phyloP scores from a whole-genome alignment of 1,140 invertebrate genomes.

The Agrypnia vestita region DNA sequence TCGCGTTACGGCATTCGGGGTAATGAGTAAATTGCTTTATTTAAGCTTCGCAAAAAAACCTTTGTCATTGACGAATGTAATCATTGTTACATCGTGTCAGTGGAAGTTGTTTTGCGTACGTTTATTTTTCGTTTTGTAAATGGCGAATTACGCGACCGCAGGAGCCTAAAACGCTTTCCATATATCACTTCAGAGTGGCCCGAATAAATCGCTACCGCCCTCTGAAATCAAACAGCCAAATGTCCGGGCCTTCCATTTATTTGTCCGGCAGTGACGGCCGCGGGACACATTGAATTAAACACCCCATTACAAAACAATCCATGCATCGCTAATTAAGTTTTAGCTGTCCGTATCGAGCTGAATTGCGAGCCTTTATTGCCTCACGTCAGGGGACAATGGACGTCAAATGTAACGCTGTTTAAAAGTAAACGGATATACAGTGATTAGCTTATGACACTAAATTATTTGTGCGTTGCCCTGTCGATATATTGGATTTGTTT shows the following conservation, averaged over 20 bases:
- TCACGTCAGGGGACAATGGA: conserved; percentile 12
- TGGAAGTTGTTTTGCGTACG: not conserved
- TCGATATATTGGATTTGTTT: too few relatives aligned
- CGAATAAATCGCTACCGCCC: conserved; percentile 34
- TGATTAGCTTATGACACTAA: too few relatives aligned
- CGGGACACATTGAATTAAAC: conserved; percentile 56
- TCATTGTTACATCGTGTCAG: not conserved
- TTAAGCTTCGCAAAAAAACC: too few relatives aligned
- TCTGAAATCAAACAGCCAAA: conserved; percentile 45
- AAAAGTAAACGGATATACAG: too few relatives aligned
- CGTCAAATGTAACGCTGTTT: conserved; percentile 15
- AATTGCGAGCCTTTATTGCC: conserved; percentile 38
- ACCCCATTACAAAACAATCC: conserved; percentile 58
- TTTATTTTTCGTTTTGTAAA: not conserved
- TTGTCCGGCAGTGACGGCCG: conserved; percentile 8
- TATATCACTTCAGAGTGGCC: conserved; percentile 25
- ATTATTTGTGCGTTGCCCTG: too few relatives aligned
- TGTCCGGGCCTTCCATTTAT: conserved; percentile 34
- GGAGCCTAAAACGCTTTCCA: not conserved
- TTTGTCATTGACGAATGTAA: not conserved
- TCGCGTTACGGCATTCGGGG: too few relatives aligned
- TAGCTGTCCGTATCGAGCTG: conserved; percentile 17
- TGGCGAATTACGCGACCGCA: conserved; percentile 15
- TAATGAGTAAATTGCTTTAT: too few relatives aligned
- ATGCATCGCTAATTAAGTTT: conserved; percentile 57